A percentile compares a stretch with the other conserved stretches of the same genome.
Conservation (phyloP, 2,888 invertebrate species). For the Mythimna loreyi region DNA sequence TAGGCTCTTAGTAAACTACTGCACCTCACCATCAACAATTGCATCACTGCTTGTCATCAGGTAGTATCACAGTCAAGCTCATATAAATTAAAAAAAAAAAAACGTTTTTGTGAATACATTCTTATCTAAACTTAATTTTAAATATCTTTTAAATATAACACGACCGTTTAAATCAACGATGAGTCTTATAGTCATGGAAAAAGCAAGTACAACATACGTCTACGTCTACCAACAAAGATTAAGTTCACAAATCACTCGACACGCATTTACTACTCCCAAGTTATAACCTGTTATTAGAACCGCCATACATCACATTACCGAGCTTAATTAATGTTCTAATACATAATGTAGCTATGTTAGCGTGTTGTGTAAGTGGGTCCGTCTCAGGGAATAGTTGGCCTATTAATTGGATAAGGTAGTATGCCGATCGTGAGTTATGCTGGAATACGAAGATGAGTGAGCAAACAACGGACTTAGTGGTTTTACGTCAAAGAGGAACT, state of each 20-base stretch:
- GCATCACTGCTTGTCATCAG: too few relatives aligned
- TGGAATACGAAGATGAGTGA: conserved; percentile 10
- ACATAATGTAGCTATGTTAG: conserved; percentile 8
- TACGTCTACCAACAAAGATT: too few relatives aligned
- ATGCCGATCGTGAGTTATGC: conserved; percentile 13
- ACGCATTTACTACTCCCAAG: background rate
- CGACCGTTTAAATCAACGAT: too few relatives aligned
- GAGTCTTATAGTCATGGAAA: too few relatives aligned
- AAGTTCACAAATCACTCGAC: background rate
- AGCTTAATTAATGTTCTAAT: conserved; percentile 28
- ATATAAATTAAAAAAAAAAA: too few relatives aligned
- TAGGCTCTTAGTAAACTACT: too few relatives aligned
- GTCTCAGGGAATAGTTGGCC: conserved; percentile 23
- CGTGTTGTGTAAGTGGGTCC: conserved; percentile 1
- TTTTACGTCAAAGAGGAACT: conserved; percentile 6
- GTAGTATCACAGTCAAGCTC: too few relatives aligned
- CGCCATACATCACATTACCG: conserved; percentile 24
- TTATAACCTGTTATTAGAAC: conserved; percentile 3
- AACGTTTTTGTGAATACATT: too few relatives aligned
- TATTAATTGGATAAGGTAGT: conserved; percentile 5
- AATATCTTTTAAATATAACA: too few relatives aligned
- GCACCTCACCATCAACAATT: too few relatives aligned
- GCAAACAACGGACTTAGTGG: conserved; percentile 3
- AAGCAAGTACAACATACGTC: too few relatives aligned
- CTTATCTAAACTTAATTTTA: too few relatives aligned